phyloP scores from a whole-genome alignment of 53 echinoderm and acorn worm species.

The Glandiceps talaboti region DNA sequence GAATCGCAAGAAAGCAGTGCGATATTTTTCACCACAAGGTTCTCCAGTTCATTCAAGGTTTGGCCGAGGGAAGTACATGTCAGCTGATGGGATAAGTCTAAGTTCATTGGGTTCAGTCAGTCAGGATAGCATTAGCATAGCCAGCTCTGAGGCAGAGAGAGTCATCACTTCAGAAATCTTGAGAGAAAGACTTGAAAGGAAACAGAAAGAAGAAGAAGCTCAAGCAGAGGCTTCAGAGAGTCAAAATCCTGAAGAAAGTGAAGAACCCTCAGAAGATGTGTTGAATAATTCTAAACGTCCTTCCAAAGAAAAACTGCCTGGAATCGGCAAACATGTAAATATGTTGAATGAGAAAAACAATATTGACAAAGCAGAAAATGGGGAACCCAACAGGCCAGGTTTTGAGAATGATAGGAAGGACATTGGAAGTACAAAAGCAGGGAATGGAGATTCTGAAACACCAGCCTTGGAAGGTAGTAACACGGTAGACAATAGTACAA shows the following conservation, averaged over 20 bases:
- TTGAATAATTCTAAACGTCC: not conserved
- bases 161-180: not conserved
- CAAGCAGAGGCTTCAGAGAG: not conserved
- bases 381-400: not conserved
- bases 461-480: too few species aligned
- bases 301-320: not conserved
- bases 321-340: not conserved
- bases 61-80: not conserved
- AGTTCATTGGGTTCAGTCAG: not conserved
- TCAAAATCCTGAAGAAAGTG: not conserved
- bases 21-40: not conserved
- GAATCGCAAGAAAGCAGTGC: not conserved
- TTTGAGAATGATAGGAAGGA: too few species aligned
- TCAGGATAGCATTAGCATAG: not conserved
- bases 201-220: not conserved
- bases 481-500: too few species aligned
- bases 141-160: not conserved
- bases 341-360: not conserved
- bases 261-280: not conserved
- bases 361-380: not conserved
- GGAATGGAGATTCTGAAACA: not conserved
- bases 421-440: not conserved
- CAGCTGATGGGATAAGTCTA: not conserved
- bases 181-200: not conserved
- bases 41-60: not conserved